These are phyloP conservation scores for Phytoseiulus persimilis DNA, from an alignment of 2,888 invertebrate genomes.

Conservation along the genomic window DNA sequence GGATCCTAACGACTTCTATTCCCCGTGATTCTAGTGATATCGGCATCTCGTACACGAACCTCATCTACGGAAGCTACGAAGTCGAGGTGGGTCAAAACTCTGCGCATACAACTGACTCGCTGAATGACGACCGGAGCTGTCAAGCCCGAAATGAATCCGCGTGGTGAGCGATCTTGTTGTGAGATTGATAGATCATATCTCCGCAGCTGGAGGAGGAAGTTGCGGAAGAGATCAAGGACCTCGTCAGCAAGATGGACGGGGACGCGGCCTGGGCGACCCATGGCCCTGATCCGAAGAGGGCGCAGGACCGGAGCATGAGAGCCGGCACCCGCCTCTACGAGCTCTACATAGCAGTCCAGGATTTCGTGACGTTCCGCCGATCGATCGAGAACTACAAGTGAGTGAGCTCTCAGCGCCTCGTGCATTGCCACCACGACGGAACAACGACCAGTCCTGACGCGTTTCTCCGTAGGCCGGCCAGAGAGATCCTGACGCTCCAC, in stretches of 20 bases:
- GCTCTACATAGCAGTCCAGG: conserved; percentile 15
- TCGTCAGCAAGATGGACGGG: conserved; percentile 10
- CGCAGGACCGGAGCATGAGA: conserved; percentile 28
- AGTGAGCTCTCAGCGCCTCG: not conserved
- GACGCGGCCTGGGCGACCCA: conserved; percentile 21
- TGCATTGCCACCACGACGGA: no score
- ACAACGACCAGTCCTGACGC: not conserved
- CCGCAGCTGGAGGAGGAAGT: not conserved
- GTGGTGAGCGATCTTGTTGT: no score
- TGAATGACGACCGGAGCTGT: no score
- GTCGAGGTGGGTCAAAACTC: conserved; percentile 15
- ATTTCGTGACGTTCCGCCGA: conserved; percentile 10
- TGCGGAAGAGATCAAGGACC: not conserved
- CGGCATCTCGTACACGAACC: conserved; percentile 6
- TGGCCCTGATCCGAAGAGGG: conserved; percentile 25
- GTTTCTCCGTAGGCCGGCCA: not conserved
- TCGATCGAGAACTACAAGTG: conserved; percentile 19
- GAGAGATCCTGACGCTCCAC: not conserved
- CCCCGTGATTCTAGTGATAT: not conserved
- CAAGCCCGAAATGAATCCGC: no score
- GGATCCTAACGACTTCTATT: not conserved
- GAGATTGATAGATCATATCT: not conserved
- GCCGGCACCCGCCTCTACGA: conserved; percentile 23
- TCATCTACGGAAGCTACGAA: conserved; percentile 9
- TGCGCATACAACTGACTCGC: no score